Base-by-base conservation (phyloP, 1,140 invertebrate species). In the Brachystomella parvula region DNA sequence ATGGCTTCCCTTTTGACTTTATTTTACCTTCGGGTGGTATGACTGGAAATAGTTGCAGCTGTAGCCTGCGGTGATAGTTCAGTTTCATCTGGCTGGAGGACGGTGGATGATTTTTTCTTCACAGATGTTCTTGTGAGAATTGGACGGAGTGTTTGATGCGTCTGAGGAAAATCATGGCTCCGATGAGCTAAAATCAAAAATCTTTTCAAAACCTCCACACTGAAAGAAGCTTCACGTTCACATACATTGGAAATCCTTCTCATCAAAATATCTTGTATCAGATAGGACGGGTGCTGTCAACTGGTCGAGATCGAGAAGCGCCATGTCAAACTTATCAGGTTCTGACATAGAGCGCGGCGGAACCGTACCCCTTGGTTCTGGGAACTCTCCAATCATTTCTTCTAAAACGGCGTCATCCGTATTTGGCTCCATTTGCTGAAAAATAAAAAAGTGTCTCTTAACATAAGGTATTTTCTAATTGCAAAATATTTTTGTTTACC, bases 161-260 rank as follows among this genome's bases (percentile, higher is more conserved):
- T 83, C 75, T 86, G 84, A 2, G 83, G 85, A 71, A 86, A 86
- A 72, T 82, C 85, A 74, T 81, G 82, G 73, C 85, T 82, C 28
- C 85, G 78, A 73, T 86, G 84, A 76, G 84, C 85, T 86, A 75
- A 60, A 47, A 44, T 19, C 21, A 31, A 63, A 47, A 63, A 62
- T 33, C 6, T 19, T 53, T 31, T 3, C 15, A 49, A 30, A 56
- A n/a, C 3, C 26, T 39, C 30, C 28, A 32, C 28, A 31, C 19
- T 39, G 32, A 21, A 61, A 66, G 6, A 44, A 26, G 21, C 9
- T 28, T 19, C 19, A 19, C 21, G 21, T 60, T 21, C 6, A 58
- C 62, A 44, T 65, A 72, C 71, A 72, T 63, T 72, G 71, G 59
- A 70, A 72, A 47, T 72, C 71, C 21, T 65, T 29, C 53, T 72